These are phyloP conservation scores for Myopa testacea DNA, from an alignment of 2,888 invertebrate genomes.

Conservation along the genomic window DNA sequence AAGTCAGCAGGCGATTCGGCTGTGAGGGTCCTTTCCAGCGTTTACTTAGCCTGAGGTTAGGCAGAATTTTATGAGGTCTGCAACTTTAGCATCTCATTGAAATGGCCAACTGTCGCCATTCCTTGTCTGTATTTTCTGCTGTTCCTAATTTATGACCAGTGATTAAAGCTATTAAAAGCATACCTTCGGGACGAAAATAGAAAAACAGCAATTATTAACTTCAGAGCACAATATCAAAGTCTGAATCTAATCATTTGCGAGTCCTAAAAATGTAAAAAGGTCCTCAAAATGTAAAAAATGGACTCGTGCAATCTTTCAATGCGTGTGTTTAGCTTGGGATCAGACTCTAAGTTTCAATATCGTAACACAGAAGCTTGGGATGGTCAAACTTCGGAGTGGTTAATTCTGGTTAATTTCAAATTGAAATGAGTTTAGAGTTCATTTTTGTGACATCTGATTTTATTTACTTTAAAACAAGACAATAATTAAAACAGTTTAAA, in stretches of 20 bases:
- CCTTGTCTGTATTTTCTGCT: background rate
- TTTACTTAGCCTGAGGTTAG: background rate
- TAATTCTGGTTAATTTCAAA: too few species aligned
- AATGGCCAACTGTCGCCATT: slow-evolving; percentile 11
- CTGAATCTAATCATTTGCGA: background rate
- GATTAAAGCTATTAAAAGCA: background rate
- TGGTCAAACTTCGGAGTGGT: too few species aligned
- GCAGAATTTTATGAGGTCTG: slow-evolving; percentile 1
- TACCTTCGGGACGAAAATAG: background rate
- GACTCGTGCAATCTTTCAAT: too few species aligned
- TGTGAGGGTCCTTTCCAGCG: too few species aligned
- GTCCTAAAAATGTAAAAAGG: background rate
- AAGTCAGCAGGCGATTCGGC: background rate
- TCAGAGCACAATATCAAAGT: too few species aligned
- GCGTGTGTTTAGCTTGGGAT: too few species aligned
- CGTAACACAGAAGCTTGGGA: too few species aligned
- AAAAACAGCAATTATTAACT: background rate
- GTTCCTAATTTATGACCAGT: background rate
- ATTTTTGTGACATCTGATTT: too few species aligned
- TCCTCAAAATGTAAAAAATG: background rate
- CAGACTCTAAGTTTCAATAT: too few species aligned
- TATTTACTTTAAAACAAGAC: too few species aligned
- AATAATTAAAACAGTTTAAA: too few species aligned
- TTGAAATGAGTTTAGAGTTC: too few species aligned
- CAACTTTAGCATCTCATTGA: slow-evolving; percentile 4